Base-by-base conservation (phyloP, 2,888 invertebrate genomes). In the Eupelmus urozonus region DNA sequence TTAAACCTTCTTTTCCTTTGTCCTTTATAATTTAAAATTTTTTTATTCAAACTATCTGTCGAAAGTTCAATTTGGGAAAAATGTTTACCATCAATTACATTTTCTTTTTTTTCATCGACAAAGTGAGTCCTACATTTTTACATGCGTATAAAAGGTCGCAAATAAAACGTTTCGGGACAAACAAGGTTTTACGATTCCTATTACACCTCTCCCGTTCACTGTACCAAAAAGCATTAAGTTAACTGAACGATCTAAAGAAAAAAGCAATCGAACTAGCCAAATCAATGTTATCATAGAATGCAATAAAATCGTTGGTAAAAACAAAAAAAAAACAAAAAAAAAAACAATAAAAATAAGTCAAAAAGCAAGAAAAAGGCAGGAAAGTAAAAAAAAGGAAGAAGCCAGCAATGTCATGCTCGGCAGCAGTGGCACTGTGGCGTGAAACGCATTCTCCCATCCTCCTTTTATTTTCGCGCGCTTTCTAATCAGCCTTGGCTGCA, bases 381-480 rank as follows among this genome's bases (percentile, higher is more conserved):
- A 23, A 51, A 45, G 51, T 16, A 25, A 49, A 3, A 29, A 29
- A 13, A 16, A 18, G 13, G 23, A 62, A 55, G 27, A 34, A 34
- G 55, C 51, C 55, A 29, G 34, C 49, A 66, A 66, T 49, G 57
- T 66, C 65, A 53, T 51, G 62, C 57, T 66, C 49, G 53, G n/a
- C 9, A 45, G 53, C 27, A 34, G 34, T 29, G 51, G 18, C 71
- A 34, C 45, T 25, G 45, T 34, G 29, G n/a, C 67, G 42, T 25
- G 69, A 69, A 45, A 42, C 57, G 27, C 70, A 60, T 49, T 29
- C 42, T 42, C 27, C 34, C 20, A 0, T 29, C 23, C 16, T 55
- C 25, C 18, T 70, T 70, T 60, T 69, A 27, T 25, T 59, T 57
- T n/a, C 42, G 55, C 69, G 25, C 69, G 25, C 57, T 49, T 70